Evolutionary conservation across 1,140 invertebrate species (phyloP).

Genomic region (Cyphomyrmex costatus): DNA sequence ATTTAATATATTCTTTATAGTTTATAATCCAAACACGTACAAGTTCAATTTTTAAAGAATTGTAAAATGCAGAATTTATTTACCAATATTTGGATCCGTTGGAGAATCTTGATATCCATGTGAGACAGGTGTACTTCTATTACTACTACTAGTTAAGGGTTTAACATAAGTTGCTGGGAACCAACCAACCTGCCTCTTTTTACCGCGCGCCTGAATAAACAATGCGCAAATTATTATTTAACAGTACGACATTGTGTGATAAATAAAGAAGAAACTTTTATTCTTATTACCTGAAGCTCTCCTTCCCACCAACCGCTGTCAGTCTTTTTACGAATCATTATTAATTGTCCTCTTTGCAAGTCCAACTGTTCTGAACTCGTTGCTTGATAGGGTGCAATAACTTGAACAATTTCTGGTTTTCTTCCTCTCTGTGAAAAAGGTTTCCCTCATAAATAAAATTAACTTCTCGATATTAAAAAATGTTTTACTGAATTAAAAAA

Average conservation of each 20-base stretch:
- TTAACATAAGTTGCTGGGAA: constrained; percentile 99
- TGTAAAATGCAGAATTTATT: constrained; percentile 59
- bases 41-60: not conserved
- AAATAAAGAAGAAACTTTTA: constrained; percentile 27
- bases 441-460: constrained; percentile 31
- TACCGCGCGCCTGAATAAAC: constrained; percentile 92
- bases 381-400: constrained; percentile 95
- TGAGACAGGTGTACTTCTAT: constrained; percentile 91
- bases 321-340: constrained; percentile 98
- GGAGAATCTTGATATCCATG: constrained; percentile 88
- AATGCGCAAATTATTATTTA: not conserved
- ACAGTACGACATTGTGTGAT: not conserved
- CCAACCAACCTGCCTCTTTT: constrained; percentile 98
- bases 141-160: constrained; percentile 90
- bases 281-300: constrained; percentile 93
- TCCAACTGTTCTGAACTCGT: constrained; percentile 96
- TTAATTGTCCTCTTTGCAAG: constrained; percentile 96
- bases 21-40: not conserved
- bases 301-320: constrained; percentile 99
- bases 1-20: too few species aligned
- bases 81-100: constrained; percentile 85
- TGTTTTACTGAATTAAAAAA: not conserved
- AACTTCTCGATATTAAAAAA: not conserved
- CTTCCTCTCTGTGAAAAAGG: constrained; percentile 86
- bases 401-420: constrained; percentile 95